These are phyloP conservation scores for Garrulus glandarius DNA, from an alignment of 2,797 vertebrate genomes.

Conservation along the genomic window DNA sequence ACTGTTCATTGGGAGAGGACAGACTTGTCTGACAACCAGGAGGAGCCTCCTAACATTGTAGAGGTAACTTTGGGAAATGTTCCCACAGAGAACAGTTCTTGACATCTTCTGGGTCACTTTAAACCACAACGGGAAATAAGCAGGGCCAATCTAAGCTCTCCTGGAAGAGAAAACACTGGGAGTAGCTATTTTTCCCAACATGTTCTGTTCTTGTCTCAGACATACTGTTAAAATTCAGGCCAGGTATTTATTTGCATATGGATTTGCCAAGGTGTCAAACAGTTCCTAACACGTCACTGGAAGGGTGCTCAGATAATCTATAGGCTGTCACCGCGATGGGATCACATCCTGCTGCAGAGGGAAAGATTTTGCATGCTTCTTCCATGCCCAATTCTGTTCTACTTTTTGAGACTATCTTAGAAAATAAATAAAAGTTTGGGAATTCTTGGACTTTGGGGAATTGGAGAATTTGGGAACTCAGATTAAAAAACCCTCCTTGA, in stretches of 20 bases:
- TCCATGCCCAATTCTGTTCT: background rate
- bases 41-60: background rate
- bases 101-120: background rate
- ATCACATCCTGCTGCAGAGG: background rate
- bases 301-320: background rate
- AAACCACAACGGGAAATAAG: background rate
- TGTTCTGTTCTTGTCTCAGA: background rate
- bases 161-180: background rate
- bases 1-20: background rate
- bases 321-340: fast-evolving
- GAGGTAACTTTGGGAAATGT: background rate
- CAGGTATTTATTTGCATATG: background rate
- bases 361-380: background rate
- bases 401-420: background rate
- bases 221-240: background rate
- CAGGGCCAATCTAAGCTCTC: background rate
- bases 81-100: background rate
- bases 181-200: background rate
- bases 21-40: background rate
- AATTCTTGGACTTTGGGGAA: background rate
- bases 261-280: background rate
- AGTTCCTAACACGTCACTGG: background rate
- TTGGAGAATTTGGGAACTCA: background rate
- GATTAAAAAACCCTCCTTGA: background rate
- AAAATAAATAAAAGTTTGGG: background rate